These are phyloP conservation scores for Phalloptychus januarius DNA, from an alignment of 2,797 vertebrate genomes.

Conservation along the genomic window DNA sequence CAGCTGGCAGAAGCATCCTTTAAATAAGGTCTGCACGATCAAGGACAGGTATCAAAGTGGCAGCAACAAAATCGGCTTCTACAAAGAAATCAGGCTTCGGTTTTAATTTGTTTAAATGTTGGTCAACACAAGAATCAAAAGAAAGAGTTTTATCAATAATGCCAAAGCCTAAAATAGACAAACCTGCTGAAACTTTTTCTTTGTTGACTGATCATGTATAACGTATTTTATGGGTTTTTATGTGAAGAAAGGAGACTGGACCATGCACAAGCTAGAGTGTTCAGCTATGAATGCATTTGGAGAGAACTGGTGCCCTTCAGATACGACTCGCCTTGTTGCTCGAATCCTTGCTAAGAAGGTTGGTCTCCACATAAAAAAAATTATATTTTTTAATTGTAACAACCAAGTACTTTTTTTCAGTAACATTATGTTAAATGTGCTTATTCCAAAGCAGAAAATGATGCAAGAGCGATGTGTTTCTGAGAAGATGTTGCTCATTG, in stretches of 20 bases:
- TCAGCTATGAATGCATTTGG: constrained; percentile 89
- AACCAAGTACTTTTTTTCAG: not conserved
- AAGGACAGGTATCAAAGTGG: no score
- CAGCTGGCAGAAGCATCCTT: not conserved
- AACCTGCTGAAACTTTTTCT: not conserved
- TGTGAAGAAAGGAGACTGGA: constrained; percentile 91
- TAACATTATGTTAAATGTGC: not conserved
- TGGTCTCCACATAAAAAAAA: constrained; percentile 27
- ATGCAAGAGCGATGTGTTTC: constrained; percentile 72
- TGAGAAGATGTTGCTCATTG: constrained; percentile 75
- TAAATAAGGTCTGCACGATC: not conserved
- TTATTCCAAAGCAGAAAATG: constrained; percentile 65
- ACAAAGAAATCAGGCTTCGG: not conserved
- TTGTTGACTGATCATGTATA: not conserved
- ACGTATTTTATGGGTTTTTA: not conserved
- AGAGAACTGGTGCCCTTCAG: constrained; percentile 92
- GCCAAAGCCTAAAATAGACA: not conserved
- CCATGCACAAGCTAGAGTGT: constrained; percentile 96
- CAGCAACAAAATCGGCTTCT: not conserved
- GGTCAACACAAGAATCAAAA: no score
- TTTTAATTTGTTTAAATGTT: not conserved
- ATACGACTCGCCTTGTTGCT: constrained; percentile 89
- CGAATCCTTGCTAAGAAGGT: constrained; percentile 94
- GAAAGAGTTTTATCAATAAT: not conserved
- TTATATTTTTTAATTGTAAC: not conserved